Conservation (phyloP, 2,113 vertebrate genomes). For the Dasyprocta punctata region DNA sequence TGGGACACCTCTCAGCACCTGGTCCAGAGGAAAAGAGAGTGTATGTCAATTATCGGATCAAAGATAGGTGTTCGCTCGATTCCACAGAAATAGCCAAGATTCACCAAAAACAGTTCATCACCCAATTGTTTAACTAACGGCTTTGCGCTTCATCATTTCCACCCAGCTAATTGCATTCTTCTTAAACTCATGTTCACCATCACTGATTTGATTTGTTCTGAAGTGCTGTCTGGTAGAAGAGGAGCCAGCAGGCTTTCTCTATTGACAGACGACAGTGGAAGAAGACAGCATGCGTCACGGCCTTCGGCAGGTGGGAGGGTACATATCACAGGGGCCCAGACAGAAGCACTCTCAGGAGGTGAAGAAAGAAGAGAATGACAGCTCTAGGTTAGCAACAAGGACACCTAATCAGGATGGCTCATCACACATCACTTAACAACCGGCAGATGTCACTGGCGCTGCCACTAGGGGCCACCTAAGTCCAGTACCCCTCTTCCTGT, state of each 20-base stretch:
- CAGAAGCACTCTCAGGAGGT: neutral
- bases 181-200: rapidly evolving
- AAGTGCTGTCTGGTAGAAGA: neutral
- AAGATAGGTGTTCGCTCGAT: neutral
- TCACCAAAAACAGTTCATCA: neutral
- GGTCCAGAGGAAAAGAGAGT: neutral
- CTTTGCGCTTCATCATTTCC: neutral
- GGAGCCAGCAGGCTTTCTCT: neutral
- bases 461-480: rapidly evolving
- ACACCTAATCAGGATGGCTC: neutral
- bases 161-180: neutral
- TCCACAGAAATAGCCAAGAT: neutral
- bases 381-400: neutral
- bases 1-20: neutral
- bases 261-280: neutral
- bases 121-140: rapidly evolving
- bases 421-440: rapidly evolving
- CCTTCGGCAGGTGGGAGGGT: neutral
- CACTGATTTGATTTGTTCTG: neutral
- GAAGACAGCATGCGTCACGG: neutral
- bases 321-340: neutral
- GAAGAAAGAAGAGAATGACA: neutral
- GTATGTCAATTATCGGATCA: neutral
- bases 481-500: rapidly evolving
- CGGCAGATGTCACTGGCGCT: rapidly evolving